Evolutionary conservation across 2,888 invertebrate genomes (phyloP), one percentile per base, ranked within the genome.

Genomic region (Microdon myrmicae): DNA sequence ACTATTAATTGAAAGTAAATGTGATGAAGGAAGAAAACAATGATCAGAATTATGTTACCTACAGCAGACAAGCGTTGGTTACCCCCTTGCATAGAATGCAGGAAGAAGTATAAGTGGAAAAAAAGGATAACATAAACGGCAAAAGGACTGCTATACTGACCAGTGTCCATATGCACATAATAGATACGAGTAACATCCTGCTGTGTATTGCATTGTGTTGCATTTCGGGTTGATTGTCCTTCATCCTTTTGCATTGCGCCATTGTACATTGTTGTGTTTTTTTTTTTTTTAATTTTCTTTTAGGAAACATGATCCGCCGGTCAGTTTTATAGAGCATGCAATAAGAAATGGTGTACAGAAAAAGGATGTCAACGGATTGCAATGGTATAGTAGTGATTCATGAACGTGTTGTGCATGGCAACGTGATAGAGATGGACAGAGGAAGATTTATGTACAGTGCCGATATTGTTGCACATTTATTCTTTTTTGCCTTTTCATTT

Each of bases 201-300:
- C 54, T 55, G 56, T 56, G 53, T 13, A 41, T 49, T 61, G 67
- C 59, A 54, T 67, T 68, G 45, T 54, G 37, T 37, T 34, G 38
- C 44, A 26, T 61, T 41, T 26, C 41, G 12, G 20, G 25, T 44
- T 25, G 31, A n/a, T 37, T 31, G 34, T 22, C 34, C 32, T 54
- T 39, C 53, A 64, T 49, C 58, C 49, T 55, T 67, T 67, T 67
- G 59, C 64, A 39, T 53, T 44, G 64, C 58, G n/a, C n/a, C n/a
- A n/a, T n/a, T n/a, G n/a, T n/a, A n/a, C 60, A 61, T 67, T 68
- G 53, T 67, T 29, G 37, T 38, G n/a, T 48, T 37, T 34, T 45
- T 37, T 2, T 26, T 28, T 4, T 5, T 12, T 22, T 32, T 38
- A 51, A 34, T 34, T 44, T 32, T 32, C 12, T 29, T 44, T 19